These are phyloP conservation scores for Halocaridina rubra DNA, from an alignment of 2,888 invertebrate genomes.

Conservation along the genomic window DNA sequence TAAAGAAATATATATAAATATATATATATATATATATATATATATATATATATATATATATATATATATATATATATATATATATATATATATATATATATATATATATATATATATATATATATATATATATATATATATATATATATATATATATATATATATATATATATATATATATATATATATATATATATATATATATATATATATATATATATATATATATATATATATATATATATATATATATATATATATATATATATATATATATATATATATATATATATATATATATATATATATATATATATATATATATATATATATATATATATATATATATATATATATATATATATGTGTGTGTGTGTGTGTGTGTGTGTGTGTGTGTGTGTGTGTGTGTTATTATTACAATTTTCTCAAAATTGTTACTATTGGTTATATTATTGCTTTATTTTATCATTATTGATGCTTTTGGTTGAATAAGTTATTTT, in stretches of 20 bases:
- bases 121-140: neutral
- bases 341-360: conserved; percentile 8
- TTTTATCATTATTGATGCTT: too few relatives aligned
- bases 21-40: neutral
- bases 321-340: conserved; percentile 4
- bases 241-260: conserved; percentile 4
- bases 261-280: conserved; percentile 1
- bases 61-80: neutral
- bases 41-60: neutral
- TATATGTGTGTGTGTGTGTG: conserved; percentile 8
- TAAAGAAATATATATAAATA: neutral
- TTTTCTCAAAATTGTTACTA: too few relatives aligned
- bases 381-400: neutral
- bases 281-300: conserved; percentile 4
- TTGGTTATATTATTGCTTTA: too few relatives aligned
- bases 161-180: conserved; percentile 5
- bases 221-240: conserved; percentile 8
- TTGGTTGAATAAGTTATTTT: too few relatives aligned
- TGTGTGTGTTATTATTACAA: neutral
- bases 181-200: conserved; percentile 8
- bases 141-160: neutral
- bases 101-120: conserved; percentile 5
- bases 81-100: neutral
- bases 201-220: conserved; percentile 8
- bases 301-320: neutral